Evolutionary conservation across 2,888 invertebrate species (phyloP).

Genomic region (Mystacides longicornis): DNA sequence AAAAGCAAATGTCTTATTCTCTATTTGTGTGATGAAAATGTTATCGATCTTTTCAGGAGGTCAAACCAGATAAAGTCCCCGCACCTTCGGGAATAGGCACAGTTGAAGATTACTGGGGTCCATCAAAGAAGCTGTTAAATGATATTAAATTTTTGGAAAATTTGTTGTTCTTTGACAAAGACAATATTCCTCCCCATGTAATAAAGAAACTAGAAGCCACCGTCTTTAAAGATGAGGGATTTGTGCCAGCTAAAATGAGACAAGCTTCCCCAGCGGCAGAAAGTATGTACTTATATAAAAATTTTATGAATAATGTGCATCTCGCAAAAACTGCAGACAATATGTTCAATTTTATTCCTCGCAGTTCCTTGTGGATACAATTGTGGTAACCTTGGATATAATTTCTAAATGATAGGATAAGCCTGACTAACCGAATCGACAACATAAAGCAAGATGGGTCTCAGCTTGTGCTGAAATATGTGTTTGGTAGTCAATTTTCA

Average conservation of each 20-base stretch:
- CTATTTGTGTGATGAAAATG: not conserved
- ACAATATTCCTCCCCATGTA: constrained; percentile 76
- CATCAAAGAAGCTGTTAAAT: constrained; percentile 79
- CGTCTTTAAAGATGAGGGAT: constrained; percentile 76
- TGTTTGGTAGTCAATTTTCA: not conserved
- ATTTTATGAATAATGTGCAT: not conserved
- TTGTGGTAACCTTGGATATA: not conserved
- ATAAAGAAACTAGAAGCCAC: constrained; percentile 79
- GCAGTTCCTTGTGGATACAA: not conserved
- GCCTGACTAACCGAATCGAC: too few species aligned
- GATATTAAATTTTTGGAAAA: constrained; percentile 89
- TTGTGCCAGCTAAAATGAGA: constrained; percentile 87
- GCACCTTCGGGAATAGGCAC: constrained; percentile 78
- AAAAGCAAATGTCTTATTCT: not conserved
- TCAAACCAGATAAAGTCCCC: constrained; percentile 82
- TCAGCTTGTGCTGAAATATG: not conserved
- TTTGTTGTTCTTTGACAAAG: constrained; percentile 84
- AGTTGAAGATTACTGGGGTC: constrained; percentile 89
- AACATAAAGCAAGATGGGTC: too few species aligned
- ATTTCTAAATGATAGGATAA: not conserved
- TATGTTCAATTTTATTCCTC: too few species aligned
- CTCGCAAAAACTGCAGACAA: too few species aligned
- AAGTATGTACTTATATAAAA: constrained; percentile 42
- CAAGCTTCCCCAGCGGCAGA: constrained; percentile 84
- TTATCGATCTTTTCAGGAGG: constrained; percentile 45